Conservation (phyloP, 2,888 invertebrate genomes). For the Cosmopolites sordidus region DNA sequence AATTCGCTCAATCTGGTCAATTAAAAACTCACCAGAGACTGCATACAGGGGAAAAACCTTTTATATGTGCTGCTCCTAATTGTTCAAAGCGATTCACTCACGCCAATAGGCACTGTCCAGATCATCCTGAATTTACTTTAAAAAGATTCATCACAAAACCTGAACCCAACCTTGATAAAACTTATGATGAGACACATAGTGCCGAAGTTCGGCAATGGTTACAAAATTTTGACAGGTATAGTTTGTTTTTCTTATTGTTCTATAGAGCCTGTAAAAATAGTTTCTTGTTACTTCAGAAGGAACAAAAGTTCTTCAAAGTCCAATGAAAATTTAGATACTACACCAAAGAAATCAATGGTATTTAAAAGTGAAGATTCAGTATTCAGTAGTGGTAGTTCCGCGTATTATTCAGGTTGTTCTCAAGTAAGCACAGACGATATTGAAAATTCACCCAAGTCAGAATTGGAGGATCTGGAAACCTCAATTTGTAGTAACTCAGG, state of each 20-base stretch:
- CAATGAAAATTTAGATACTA: constrained; percentile 35
- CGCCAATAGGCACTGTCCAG: constrained; percentile 70
- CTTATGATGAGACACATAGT: constrained; percentile 47
- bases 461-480: constrained; percentile 34
- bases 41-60: constrained; percentile 74
- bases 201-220: constrained; percentile 49
- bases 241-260: background rate
- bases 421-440: constrained; percentile 32
- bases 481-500: constrained; percentile 33
- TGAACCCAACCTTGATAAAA: constrained; percentile 39
- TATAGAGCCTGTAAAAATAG: background rate
- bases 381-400: constrained; percentile 32
- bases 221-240: constrained; percentile 43
- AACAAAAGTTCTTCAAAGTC: constrained; percentile 30
- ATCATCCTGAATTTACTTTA: constrained; percentile 61
- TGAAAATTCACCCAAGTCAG: constrained; percentile 35
- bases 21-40: constrained; percentile 72
- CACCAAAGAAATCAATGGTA: constrained; percentile 36
- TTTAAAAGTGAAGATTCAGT: constrained; percentile 34
- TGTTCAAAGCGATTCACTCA: constrained; percentile 68
- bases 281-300: constrained; percentile 13
- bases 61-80: constrained; percentile 59
- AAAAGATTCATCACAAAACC: constrained; percentile 38
- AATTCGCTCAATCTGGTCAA: constrained; percentile 74
- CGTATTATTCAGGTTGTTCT: constrained; percentile 34